phyloP scores from a whole-genome alignment of 2,797 vertebrate genomes.

The Chiloscyllium punctatum region DNA sequence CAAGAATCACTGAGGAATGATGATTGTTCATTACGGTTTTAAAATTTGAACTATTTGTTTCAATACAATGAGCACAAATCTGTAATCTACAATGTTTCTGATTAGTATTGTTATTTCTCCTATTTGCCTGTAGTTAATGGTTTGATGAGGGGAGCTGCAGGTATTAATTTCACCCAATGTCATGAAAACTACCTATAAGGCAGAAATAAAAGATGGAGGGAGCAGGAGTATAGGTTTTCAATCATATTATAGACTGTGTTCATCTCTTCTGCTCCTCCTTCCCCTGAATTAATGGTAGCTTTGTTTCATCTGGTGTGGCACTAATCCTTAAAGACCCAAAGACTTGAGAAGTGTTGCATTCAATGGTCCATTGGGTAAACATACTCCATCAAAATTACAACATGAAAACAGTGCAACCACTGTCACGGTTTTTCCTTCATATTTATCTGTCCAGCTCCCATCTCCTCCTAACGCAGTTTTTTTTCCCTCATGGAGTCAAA shows the following conservation, averaged over 20 bases:
- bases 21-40: not conserved
- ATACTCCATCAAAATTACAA: not conserved
- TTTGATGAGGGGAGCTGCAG: not conserved
- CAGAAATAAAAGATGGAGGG: not conserved
- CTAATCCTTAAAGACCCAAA: not conserved
- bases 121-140: not conserved
- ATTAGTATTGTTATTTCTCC: no score
- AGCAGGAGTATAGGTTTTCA: not conserved
- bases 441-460: not conserved
- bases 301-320: not conserved
- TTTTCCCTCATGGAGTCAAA: no score
- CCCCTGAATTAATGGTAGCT: not conserved
- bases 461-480: not conserved
- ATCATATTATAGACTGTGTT: not conserved
- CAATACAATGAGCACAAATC: not conserved
- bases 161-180: not conserved
- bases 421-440: not conserved
- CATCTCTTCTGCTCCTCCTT: not conserved
- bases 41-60: not conserved
- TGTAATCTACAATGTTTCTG: not conserved
- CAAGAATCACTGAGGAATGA: not conserved
- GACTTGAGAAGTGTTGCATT: not conserved
- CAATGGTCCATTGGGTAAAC: not conserved
- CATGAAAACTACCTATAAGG: not conserved
- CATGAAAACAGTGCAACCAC: not conserved